A percentile compares a stretch with the other conserved stretches of the same genome.
Evolutionary conservation across 2,888 invertebrate species (phyloP).

Genomic region (Luperina testacea): DNA sequence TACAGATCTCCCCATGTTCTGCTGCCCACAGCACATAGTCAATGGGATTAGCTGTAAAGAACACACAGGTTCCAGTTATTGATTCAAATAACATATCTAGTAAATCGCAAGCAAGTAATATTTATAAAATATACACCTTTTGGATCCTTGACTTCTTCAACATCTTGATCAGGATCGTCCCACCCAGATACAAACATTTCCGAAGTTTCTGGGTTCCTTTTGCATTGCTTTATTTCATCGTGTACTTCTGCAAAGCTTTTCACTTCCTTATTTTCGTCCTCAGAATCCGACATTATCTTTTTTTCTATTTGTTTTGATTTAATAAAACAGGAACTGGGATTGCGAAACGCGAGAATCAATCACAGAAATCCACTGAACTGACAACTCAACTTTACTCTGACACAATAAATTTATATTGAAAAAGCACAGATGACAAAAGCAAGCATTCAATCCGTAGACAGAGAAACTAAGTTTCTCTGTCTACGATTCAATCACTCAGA

Average conservation of each 20-base stretch:
- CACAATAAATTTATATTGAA: no score
- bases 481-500: neutral
- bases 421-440: neutral
- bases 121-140: constrained; percentile 91
- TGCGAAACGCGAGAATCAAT: constrained; percentile 29
- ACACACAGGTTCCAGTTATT: neutral
- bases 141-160: constrained; percentile 93
- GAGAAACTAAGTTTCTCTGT: no score
- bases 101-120: neutral
- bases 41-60: constrained; percentile 90
- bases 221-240: constrained; percentile 82
- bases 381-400: neutral
- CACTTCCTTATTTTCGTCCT: constrained; percentile 70
- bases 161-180: constrained; percentile 94
- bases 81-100: neutral
- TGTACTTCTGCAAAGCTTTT: constrained; percentile 79
- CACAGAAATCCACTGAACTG: constrained; percentile 1
- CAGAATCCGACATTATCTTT: constrained; percentile 73
- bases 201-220: constrained; percentile 84
- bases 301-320: constrained; percentile 29
- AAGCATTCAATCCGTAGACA: no score
- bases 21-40: constrained; percentile 94
- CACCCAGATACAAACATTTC: constrained; percentile 95
- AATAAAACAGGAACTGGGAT: neutral
- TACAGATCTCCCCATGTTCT: constrained; percentile 92